Evolutionary conservation across 2,113 vertebrate species (phyloP).

Genomic region (Sturnira hondurensis): DNA sequence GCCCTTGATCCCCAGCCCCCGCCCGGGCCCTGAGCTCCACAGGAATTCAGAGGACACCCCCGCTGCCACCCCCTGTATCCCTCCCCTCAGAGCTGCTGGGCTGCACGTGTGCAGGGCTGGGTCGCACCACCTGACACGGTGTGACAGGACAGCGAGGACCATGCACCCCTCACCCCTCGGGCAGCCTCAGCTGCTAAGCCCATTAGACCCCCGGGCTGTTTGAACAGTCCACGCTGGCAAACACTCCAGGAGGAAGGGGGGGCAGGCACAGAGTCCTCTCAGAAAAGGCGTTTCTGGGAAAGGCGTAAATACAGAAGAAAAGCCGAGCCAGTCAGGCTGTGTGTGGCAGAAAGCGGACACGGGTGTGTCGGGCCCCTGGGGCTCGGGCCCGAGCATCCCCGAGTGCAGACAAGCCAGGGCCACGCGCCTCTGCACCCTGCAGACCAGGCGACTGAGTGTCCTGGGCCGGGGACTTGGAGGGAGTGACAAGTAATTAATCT

Average conservation of each 20-base stretch:
- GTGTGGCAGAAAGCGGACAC: neutral
- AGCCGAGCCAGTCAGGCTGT: neutral
- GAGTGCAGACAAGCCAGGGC: fast-evolving
- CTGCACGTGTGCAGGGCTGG: too few species aligned
- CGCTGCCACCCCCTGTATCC: too few species aligned
- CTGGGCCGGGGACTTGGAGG: neutral
- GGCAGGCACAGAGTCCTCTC: neutral
- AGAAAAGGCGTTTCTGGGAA: neutral
- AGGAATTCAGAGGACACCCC: too few species aligned
- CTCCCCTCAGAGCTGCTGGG: neutral
- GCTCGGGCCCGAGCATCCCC: fast-evolving
- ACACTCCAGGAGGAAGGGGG: neutral
- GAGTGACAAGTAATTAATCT: neutral
- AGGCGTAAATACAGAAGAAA: neutral
- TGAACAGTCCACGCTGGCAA: neutral
- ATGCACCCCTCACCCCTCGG: too few species aligned
- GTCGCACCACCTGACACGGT: too few species aligned
- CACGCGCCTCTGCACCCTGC: fast-evolving
- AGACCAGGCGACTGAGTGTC: neutral
- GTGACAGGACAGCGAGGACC: too few species aligned
- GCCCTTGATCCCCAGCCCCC: too few species aligned
- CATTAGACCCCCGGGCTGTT: neutral
- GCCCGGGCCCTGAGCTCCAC: neutral
- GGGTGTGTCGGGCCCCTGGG: fast-evolving
- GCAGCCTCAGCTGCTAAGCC: conserved; percentile 1